Base-by-base conservation (phyloP, 2,113 vertebrate genomes). In the Phyllostomus hastatus region DNA sequence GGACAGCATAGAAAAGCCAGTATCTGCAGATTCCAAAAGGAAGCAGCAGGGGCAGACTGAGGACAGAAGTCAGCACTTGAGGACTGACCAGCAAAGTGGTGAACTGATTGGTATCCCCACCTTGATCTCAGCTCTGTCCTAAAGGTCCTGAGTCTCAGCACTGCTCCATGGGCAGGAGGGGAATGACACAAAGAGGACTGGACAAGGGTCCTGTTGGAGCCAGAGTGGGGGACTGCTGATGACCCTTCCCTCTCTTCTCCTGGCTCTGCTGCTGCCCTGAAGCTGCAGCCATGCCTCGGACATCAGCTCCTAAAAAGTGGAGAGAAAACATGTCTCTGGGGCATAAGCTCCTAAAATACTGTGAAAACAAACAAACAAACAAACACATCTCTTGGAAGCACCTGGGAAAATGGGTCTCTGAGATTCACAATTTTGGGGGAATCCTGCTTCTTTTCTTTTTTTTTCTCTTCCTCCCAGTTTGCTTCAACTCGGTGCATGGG, bases 351-450 rank as follows among this genome's bases (percentile, higher is more conserved):
- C 70, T 43, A 14, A 73, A 26, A 72, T 14, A 11, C 70, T 2
- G 10, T 35, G 67, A 3, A 70, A 61, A 61, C 11, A 57, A 28
- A 6, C 22, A 24, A 48, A 48, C 10, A 48, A 48, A 48, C 11
- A 2, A 48, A 43, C 22, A 24, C 41, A 43, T 16, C 41, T 43
- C 6, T 73, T 14, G 7, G 6, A 26, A 73, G 70, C 12, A 73
- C 41, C 6, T 46, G 41, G 24, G 38, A 43, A 26, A 72, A 26
- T 43, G 22, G 24, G 41, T 6, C 24, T 14, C 24, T 46, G 14
- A 5, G 11, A 5, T 28, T 0, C 26, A 46, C 43, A 73, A 0
- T 16, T 28, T 73, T 6, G 22, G 41, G 12, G 7, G 1, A 26
- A 4, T 43, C 14, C 7, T 73, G 6, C 0, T 73, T 9, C 14